Conservation (phyloP, 2,113 vertebrate species). For the Axis porcinus region DNA sequence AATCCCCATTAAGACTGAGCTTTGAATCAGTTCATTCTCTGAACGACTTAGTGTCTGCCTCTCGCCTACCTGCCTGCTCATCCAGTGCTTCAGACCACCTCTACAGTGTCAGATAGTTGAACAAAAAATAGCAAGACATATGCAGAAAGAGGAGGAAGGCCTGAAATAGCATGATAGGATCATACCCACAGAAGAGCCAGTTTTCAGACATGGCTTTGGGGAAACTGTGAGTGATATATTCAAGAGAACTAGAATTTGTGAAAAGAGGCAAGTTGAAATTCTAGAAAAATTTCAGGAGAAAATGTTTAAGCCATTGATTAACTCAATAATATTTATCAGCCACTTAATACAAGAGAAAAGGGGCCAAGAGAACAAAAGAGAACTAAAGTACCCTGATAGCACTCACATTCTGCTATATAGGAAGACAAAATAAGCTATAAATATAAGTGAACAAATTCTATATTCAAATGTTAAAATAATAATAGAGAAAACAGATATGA, state of each 20-base stretch:
- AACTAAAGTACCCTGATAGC: background rate
- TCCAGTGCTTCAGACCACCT: background rate
- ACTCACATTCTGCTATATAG: background rate
- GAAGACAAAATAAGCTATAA: background rate
- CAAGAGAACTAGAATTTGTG: background rate
- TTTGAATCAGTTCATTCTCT: background rate
- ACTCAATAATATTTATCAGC: background rate
- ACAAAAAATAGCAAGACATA: background rate
- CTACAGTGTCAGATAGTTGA: background rate
- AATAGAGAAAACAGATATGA: background rate
- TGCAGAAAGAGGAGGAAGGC: background rate
- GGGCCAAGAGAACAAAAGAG: background rate
- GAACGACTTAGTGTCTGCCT: background rate
- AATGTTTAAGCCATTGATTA: background rate
- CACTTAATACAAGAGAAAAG: background rate
- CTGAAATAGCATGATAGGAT: background rate
- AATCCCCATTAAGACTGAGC: background rate
- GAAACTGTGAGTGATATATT: background rate
- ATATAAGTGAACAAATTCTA: background rate
- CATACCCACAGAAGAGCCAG: background rate
- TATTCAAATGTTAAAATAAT: background rate
- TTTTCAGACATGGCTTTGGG: background rate
- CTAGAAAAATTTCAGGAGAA: background rate
- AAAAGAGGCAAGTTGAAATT: background rate
- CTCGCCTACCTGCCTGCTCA: background rate